Percentiles rank a stretch among this genome's conserved stretches.
Evolutionary conservation across 1,140 invertebrate species (phyloP).

Genomic region (Littorina saxatilis): DNA sequence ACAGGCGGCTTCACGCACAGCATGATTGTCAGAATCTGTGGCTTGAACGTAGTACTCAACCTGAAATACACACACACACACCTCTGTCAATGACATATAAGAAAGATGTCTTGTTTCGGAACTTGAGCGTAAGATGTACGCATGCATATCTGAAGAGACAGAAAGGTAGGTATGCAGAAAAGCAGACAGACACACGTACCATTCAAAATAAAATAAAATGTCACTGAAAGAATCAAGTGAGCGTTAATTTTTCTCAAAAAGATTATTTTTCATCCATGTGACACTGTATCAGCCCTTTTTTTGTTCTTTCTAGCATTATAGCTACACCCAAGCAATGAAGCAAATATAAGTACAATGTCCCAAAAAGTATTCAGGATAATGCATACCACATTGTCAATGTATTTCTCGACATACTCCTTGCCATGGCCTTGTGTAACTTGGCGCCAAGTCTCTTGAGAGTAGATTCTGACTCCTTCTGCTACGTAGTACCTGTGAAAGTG

Average conservation of each 20-base stretch:
- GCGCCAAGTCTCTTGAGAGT: slow-evolving; percentile 80
- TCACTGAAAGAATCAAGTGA: no score
- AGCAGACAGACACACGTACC: no score
- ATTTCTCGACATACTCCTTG: slow-evolving; percentile 77
- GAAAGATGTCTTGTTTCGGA: background rate
- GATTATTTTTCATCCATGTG: no score
- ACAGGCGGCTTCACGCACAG: slow-evolving; percentile 80
- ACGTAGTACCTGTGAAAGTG: slow-evolving; percentile 77
- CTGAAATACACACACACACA: slow-evolving; percentile 54
- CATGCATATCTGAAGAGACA: no score
- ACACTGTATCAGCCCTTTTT: no score
- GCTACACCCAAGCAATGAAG: no score
- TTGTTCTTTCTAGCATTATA: no score
- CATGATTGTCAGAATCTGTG: slow-evolving; percentile 79
- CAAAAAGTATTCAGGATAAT: background rate
- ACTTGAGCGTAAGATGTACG: background rate
- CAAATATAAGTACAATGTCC: background rate
- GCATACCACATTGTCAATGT: slow-evolving; percentile 76
- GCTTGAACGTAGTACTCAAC: slow-evolving; percentile 78
- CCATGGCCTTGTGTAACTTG: slow-evolving; percentile 77
- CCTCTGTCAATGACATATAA: background rate
- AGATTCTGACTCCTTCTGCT: slow-evolving; percentile 79
- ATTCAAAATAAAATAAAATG: no score
- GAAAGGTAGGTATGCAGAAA: no score
- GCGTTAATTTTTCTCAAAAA: no score